These are phyloP conservation scores for Plestiodon gilberti DNA, from an alignment of 2,113 vertebrate genomes.

Conservation along the genomic window DNA sequence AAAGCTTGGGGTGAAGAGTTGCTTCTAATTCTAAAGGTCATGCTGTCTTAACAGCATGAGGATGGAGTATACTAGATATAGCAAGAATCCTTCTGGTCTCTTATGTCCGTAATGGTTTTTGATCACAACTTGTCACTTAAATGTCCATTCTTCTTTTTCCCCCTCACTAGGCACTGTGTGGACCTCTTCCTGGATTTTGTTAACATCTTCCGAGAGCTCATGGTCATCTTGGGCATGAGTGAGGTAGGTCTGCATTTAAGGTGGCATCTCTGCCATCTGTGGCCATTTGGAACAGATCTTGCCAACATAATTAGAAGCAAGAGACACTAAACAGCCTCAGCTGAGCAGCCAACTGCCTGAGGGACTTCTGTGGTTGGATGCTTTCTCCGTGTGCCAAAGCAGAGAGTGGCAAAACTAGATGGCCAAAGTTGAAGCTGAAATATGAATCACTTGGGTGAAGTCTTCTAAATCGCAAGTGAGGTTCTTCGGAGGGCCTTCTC, in stretches of 20 bases:
- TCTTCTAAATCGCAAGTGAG: background rate
- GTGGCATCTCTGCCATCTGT: background rate
- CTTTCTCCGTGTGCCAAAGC: too few species aligned
- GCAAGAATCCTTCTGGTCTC: background rate
- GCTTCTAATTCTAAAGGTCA: too few species aligned
- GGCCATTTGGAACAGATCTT: background rate
- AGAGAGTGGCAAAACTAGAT: background rate
- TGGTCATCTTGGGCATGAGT: slow-evolving; percentile 92
- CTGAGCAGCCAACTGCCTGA: too few species aligned
- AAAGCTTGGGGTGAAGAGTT: background rate
- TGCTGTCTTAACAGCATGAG: background rate
- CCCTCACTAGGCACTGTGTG: slow-evolving; percentile 85
- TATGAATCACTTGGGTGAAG: background rate
- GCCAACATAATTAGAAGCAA: background rate
- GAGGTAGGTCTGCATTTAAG: slow-evolving; percentile 77
- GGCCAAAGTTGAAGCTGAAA: background rate
- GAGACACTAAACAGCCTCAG: background rate
- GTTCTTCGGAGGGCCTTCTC: background rate
- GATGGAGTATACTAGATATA: too few species aligned
- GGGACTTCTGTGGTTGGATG: background rate
- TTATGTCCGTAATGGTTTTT: background rate
- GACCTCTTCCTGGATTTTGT: slow-evolving; percentile 95
- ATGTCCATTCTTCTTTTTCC: background rate
- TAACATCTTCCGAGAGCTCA: slow-evolving; percentile 95
- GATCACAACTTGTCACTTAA: background rate